phyloP scores from a whole-genome alignment of 2,113 vertebrate species.

The Catharus fuscescens region DNA sequence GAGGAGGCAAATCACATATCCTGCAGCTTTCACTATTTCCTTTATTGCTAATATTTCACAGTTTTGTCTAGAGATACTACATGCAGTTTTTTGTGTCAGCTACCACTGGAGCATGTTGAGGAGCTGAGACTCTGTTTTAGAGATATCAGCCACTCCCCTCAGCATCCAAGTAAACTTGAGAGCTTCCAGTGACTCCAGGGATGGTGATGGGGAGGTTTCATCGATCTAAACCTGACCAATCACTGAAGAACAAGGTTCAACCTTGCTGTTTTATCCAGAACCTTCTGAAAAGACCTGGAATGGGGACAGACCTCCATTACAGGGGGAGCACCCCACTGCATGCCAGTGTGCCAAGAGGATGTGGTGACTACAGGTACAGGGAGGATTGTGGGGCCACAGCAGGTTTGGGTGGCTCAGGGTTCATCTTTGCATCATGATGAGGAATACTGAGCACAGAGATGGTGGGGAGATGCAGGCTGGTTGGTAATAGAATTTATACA shows the following conservation, averaged over 20 bases:
- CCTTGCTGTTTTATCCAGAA: neutral
- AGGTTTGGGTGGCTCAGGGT: neutral
- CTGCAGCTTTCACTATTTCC: neutral
- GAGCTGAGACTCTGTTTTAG: neutral
- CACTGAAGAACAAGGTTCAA: neutral
- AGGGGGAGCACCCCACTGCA: too few species aligned
- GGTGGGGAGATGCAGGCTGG: neutral
- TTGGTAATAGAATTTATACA: neutral
- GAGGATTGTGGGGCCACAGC: neutral
- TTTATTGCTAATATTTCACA: neutral
- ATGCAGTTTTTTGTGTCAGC: neutral
- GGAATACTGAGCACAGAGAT: neutral
- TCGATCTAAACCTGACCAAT: accelerated
- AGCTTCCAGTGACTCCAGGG: neutral
- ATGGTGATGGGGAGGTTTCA: neutral
- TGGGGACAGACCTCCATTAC: neutral
- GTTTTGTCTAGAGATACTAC: neutral
- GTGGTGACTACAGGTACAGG: too few species aligned
- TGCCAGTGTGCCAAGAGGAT: neutral
- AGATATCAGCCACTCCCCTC: neutral
- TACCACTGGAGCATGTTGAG: neutral
- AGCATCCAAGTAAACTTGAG: neutral
- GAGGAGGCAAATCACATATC: neutral
- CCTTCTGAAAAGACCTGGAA: neutral
- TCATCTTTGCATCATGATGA: neutral